These are phyloP conservation scores for Selene dorsalis DNA, from an alignment of 2,797 vertebrate species.

Conservation along the genomic window DNA sequence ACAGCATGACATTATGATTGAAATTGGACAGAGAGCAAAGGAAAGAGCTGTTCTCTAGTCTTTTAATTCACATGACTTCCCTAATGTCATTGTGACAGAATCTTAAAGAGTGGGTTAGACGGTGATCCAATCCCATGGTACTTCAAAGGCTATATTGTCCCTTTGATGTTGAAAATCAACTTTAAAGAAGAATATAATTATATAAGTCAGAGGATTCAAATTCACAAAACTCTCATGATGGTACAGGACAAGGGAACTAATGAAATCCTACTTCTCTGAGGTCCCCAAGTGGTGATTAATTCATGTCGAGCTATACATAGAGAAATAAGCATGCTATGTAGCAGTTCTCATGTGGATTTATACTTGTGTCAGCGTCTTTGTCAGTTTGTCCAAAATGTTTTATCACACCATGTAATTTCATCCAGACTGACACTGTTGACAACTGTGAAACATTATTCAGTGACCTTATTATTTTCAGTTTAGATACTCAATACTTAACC, in stretches of 20 bases:
- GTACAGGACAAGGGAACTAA: conserved; percentile 69
- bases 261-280: conserved; percentile 69
- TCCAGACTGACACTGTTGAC: not conserved
- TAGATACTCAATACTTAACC: not conserved
- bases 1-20: conserved; percentile 81
- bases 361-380: conserved; percentile 9
- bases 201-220: conserved; percentile 81
- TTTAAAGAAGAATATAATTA: conserved; percentile 85
- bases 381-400: conserved; percentile 16
- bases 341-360: conserved; percentile 40
- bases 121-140: conserved; percentile 87
- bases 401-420: conserved; percentile 8
- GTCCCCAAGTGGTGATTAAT: conserved; percentile 61
- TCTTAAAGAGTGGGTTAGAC: conserved; percentile 84
- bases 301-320: conserved; percentile 44
- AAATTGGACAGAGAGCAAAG: conserved; percentile 82
- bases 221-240: conserved; percentile 79
- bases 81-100: conserved; percentile 84
- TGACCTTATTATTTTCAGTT: not conserved
- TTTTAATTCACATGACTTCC: conserved; percentile 84
- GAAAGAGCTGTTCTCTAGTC: conserved; percentile 77
- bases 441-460: not conserved
- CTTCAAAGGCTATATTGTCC: conserved; percentile 87
- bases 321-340: conserved; percentile 35
- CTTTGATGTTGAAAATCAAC: conserved; percentile 88